A percentile compares a stretch with the other conserved stretches of the same genome.
Conservation (phyloP, 2,888 invertebrate species). For the Papilio demoleus region DNA sequence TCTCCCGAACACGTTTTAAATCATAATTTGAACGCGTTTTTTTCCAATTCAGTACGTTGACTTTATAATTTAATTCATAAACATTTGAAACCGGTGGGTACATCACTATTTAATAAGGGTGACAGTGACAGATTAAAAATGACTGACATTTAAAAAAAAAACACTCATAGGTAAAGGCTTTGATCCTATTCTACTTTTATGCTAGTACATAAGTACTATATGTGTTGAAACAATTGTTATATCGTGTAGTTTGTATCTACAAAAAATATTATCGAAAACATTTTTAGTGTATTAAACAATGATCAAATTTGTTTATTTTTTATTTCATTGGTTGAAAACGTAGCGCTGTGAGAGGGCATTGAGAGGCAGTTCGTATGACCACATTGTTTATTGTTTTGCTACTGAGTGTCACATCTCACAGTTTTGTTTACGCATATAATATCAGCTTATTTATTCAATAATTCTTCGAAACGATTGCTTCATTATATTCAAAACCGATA, state of each 20-base stretch:
- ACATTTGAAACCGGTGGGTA: constrained; percentile 15
- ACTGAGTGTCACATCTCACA: constrained; percentile 33
- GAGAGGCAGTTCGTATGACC: constrained; percentile 6
- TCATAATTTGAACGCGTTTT: constrained; percentile 81
- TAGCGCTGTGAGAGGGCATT: neutral
- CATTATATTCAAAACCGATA: constrained; percentile 21
- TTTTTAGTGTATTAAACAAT: neutral
- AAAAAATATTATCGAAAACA: neutral
- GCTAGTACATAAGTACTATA: neutral
- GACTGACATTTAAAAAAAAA: neutral
- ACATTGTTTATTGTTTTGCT: constrained; percentile 34
- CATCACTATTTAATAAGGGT: constrained; percentile 14
- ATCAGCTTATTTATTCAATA: constrained; percentile 23
- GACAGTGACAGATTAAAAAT: constrained; percentile 1
- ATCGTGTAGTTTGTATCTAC: neutral
- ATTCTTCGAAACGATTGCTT: constrained; percentile 20
- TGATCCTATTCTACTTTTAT: neutral
- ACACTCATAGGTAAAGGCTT: neutral
- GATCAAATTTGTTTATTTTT: constrained; percentile 16
- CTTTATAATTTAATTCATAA: constrained; percentile 63
- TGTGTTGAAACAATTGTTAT: neutral
- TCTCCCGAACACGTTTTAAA: constrained; percentile 84
- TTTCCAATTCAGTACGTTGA: constrained; percentile 77
- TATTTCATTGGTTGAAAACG: neutral
- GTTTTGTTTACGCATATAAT: constrained; percentile 33